Evolutionary conservation across 2,888 invertebrate genomes (phyloP).

Genomic region (Clistopyga incitator): DNA sequence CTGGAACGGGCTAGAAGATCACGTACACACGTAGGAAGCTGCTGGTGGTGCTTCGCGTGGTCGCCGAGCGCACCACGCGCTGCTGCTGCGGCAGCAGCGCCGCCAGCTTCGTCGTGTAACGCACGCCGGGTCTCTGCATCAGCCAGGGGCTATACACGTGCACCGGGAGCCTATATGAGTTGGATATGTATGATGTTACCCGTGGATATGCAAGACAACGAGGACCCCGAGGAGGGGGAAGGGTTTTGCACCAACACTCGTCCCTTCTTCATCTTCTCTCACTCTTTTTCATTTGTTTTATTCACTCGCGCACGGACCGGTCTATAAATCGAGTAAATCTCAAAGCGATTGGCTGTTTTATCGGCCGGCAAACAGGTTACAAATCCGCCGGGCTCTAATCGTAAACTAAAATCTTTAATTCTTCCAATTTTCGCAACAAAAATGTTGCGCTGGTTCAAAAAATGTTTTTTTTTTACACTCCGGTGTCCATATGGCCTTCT

Average conservation of each 20-base stretch:
- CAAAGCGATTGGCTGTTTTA: constrained; percentile 78
- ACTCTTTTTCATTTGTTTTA: not conserved
- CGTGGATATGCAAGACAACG: constrained; percentile 13
- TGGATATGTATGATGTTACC: constrained; percentile 59
- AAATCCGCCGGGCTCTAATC: constrained; percentile 77
- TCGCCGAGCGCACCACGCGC: constrained; percentile 14
- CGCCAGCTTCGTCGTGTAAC: constrained; percentile 24
- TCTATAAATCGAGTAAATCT: constrained; percentile 80
- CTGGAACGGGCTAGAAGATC: constrained; percentile 25
- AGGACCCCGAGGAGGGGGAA: constrained; percentile 5
- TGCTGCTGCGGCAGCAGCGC: not conserved
- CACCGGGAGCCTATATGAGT: constrained; percentile 54
- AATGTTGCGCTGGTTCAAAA: too few species aligned
- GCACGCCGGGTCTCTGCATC: constrained; percentile 50
- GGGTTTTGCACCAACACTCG: constrained; percentile 31
- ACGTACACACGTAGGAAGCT: constrained; percentile 30
- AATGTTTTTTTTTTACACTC: not conserved
- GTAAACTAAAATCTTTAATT: constrained; percentile 64
- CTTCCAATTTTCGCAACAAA: too few species aligned
- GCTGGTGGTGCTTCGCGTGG: constrained; percentile 14
- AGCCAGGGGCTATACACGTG: constrained; percentile 67
- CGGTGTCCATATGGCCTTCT: not conserved
- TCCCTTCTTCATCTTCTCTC: constrained; percentile 30
- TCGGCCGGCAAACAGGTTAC: constrained; percentile 80
- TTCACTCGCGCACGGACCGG: constrained; percentile 66